Evolutionary conservation across 2,888 invertebrate species (phyloP), one percentile per base, ranked within the genome.

Genomic region (Callyntrura sp.): DNA sequence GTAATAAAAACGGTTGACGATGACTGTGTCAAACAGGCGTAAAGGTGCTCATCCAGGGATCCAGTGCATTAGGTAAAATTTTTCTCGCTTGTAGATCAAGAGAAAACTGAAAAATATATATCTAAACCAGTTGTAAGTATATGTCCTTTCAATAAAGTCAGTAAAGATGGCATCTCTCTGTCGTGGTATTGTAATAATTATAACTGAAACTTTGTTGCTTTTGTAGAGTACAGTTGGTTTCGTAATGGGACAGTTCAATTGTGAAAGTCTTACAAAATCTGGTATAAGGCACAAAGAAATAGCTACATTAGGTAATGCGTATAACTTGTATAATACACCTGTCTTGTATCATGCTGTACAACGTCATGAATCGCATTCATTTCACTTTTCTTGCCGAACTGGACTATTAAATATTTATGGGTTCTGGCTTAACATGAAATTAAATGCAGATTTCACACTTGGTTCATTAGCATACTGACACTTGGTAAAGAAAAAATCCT

Each of bases 151-250:
- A 62, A 81, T 43, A 35, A 62, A 20, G 65, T 65, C 14, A 3
- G 25, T 57, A 60, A 48, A 62, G 81, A 81, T 81, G 81, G 12
- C 43, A 81, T 68, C 68, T 25, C 35, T 68, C 35, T 68, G n/a
- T 35, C 68, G 28, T 68, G 35, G 28, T 28, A 48, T 76, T 51
- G 76, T 70, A 20, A 43, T 17, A n/a, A n/a, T n/a, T n/a, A 35
- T 17, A 76, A 76, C 23, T 20, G 62, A 25, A 62, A 12, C 6
- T 14, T 14, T n/a, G 57, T 57, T 57, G 3, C 57, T 57, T 4
- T 62, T 62, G 14, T 62, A 25, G 25, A 62, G 25, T 62, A n/a
- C n/a, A n/a, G n/a, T n/a, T n/a, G n/a, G n/a, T n/a, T n/a, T n/a
- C n/a, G 25, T 25, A 62, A 62, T 62, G 25, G 62, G 25, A 62